phyloP scores from a whole-genome alignment of 2,888 invertebrate genomes.

The Orthosia gothica region DNA sequence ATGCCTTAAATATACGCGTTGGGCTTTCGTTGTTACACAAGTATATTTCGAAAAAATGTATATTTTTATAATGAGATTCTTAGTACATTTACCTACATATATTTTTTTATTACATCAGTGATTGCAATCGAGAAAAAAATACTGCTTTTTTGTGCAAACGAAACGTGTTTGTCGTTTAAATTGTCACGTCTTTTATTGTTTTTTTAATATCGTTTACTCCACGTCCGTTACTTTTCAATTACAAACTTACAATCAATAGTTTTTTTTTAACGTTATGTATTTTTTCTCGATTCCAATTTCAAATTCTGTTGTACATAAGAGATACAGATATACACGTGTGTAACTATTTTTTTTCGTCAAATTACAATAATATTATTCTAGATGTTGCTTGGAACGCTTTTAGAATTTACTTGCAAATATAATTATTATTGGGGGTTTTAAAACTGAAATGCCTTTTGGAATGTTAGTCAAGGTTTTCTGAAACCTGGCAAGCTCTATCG shows the following conservation, averaged over 20 bases:
- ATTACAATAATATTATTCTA: slow-evolving; percentile 52
- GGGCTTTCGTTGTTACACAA: slow-evolving; percentile 72
- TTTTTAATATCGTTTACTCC: slow-evolving; percentile 21
- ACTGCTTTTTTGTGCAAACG: not conserved
- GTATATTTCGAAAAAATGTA: slow-evolving; percentile 55
- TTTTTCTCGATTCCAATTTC: slow-evolving; percentile 47
- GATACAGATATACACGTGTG: slow-evolving; percentile 48
- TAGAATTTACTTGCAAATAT: slow-evolving; percentile 19
- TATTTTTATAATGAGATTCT: slow-evolving; percentile 66
- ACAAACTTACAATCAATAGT: not conserved
- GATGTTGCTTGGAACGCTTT: slow-evolving; percentile 41
- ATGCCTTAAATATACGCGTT: slow-evolving; percentile 67
- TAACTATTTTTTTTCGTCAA: slow-evolving; percentile 56
- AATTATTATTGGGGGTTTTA: not conserved
- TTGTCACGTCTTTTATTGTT: not conserved
- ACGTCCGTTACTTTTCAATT: slow-evolving; percentile 10
- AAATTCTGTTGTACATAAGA: slow-evolving; percentile 33
- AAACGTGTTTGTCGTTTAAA: not conserved
- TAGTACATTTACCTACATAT: slow-evolving; percentile 42
- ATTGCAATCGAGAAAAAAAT: slow-evolving; percentile 53
- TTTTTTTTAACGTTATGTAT: not conserved
- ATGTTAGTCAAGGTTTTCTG: slow-evolving; percentile 21
- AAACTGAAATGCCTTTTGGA: slow-evolving; percentile 15
- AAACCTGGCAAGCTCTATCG: not conserved
- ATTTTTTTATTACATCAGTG: slow-evolving; percentile 22